Percentiles rank a stretch among this genome's conserved stretches.
Evolutionary conservation across 2,888 invertebrate species (phyloP).

Genomic region (Megalurothrips usitatus): DNA sequence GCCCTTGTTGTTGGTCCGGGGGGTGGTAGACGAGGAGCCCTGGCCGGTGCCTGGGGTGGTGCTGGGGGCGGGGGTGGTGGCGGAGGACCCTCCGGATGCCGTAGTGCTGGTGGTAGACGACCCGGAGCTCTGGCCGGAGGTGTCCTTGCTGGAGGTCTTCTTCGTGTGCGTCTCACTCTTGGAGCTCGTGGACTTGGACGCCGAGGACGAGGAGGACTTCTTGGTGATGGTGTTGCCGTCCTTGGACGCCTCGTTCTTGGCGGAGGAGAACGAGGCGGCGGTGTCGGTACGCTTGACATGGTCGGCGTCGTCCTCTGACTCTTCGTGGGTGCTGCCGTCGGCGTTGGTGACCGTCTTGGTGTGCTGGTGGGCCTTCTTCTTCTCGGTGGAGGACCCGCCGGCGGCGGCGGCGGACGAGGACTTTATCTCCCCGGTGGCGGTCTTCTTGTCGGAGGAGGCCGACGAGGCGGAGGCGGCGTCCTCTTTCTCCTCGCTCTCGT

Average conservation of each 20-base stretch:
- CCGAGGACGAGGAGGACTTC: neutral
- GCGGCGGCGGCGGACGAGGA: constrained; percentile 5
- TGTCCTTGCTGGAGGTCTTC: neutral
- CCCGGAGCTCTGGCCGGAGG: neutral
- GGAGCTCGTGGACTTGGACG: neutral
- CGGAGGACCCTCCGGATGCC: too few relatives aligned
- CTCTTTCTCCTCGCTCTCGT: neutral
- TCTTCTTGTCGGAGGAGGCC: neutral
- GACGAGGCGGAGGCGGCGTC: neutral
- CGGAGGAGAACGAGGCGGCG: neutral
- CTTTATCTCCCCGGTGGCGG: neutral
- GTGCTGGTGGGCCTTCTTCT: neutral
- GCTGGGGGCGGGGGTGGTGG: neutral
- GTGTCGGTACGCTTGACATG: neutral
- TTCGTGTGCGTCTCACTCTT: neutral
- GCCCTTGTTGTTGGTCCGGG: too few relatives aligned
- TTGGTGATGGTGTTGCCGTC: neutral
- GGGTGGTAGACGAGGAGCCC: too few relatives aligned
- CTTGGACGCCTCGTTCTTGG: neutral
- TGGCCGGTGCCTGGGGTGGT: neutral
- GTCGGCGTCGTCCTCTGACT: neutral
- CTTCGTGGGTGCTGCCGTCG: neutral
- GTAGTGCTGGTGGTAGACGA: neutral
- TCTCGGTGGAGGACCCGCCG: neutral
- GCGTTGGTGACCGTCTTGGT: neutral